A percentile compares a stretch with the other conserved stretches of the same genome.
phyloP scores from a whole-genome alignment of 2,888 invertebrate species.

The Pristionchus arcanus region DNA sequence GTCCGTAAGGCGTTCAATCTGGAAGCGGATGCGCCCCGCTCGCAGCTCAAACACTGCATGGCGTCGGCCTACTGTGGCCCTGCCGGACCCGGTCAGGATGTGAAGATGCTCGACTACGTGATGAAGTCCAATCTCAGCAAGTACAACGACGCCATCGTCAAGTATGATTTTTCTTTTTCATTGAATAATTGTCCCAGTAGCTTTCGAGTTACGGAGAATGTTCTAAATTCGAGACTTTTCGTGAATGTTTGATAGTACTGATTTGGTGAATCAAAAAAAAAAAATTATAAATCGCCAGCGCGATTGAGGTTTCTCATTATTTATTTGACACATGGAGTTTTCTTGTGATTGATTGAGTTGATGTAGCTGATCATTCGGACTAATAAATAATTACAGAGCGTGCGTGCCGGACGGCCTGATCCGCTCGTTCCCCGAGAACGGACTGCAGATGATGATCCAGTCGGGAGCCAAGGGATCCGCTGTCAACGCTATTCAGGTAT shows the following conservation, averaged over 20 bases:
- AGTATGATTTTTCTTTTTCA: constrained; percentile 81
- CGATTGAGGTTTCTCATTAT: neutral
- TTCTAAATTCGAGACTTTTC: neutral
- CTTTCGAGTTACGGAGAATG: neutral
- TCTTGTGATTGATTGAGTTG: neutral
- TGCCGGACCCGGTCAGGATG: constrained; percentile 80
- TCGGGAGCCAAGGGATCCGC: constrained; percentile 99
- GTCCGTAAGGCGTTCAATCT: constrained; percentile 82
- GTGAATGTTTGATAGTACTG: neutral
- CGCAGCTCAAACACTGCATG: constrained; percentile 71
- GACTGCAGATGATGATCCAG: constrained; percentile 97
- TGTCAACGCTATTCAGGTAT: constrained; percentile 82
- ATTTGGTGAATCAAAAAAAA: neutral
- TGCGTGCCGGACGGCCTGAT: constrained; percentile 91
- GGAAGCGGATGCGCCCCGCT: constrained; percentile 83
- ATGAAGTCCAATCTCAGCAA: constrained; percentile 88
- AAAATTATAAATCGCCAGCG: neutral
- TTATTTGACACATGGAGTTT: neutral
- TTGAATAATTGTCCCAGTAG: neutral
- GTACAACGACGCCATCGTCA: constrained; percentile 93
- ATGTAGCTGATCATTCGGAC: neutral
- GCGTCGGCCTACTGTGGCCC: constrained; percentile 78
- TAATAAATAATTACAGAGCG: constrained; percentile 81
- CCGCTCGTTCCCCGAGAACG: constrained; percentile 93
- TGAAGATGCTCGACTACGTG: constrained; percentile 88